Percentiles rank a stretch among this genome's conserved stretches.
These are phyloP conservation scores for Naja naja DNA, from an alignment of 2,113 vertebrate genomes.

Conservation along the genomic window DNA sequence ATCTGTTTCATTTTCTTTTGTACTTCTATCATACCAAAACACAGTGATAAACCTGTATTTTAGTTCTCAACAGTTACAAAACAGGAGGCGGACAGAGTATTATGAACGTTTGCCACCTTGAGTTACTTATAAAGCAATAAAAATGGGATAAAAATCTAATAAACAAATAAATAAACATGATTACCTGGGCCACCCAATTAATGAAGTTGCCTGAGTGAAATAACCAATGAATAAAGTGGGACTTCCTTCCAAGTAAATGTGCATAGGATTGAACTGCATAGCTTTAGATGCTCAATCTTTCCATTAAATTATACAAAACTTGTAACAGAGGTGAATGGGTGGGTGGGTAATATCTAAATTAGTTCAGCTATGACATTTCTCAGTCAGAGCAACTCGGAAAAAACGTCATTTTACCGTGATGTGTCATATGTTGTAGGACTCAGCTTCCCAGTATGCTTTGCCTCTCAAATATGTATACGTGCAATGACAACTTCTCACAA, in stretches of 20 bases:
- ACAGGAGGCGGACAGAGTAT: not conserved
- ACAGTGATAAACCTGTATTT: not conserved
- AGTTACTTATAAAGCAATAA: not conserved
- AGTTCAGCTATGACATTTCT: not conserved
- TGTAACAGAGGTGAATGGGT: too few relatives aligned
- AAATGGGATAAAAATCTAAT: not conserved
- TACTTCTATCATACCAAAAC: not conserved
- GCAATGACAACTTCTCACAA: not conserved
- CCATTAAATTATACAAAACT: not conserved
- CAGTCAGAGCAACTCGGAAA: not conserved
- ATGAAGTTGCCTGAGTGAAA: not conserved
- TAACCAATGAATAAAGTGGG: not conserved
- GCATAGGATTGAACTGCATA: not conserved
- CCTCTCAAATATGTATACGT: not conserved
- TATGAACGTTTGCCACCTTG: not conserved
- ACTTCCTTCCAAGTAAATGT: not conserved
- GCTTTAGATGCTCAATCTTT: not conserved
- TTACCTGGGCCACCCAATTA: not conserved
- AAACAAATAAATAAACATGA: not conserved
- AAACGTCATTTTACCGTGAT: not conserved
- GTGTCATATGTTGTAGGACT: not conserved
- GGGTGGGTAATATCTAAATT: not conserved
- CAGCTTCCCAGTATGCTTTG: not conserved
- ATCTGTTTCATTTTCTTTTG: not conserved
- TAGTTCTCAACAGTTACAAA: not conserved